A percentile compares a stretch with the other conserved stretches of the same genome.
These are phyloP conservation scores for Criorhina ranunculi DNA, from an alignment of 2,888 invertebrate species.

Conservation along the genomic window DNA sequence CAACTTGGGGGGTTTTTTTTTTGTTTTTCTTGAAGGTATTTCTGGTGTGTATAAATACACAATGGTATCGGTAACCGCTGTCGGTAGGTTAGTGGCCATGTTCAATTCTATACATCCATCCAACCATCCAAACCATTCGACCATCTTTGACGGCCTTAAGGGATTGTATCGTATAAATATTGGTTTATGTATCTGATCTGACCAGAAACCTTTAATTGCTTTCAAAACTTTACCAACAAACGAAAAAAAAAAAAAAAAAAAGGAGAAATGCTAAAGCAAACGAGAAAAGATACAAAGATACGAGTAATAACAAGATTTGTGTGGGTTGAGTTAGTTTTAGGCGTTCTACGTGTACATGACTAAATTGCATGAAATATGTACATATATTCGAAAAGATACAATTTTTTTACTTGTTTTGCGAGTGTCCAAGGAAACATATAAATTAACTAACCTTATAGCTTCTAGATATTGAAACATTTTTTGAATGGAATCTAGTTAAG, in stretches of 20 bases:
- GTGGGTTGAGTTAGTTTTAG: conserved; percentile 67
- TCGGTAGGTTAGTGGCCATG: conserved; percentile 28
- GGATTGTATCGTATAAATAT: conserved; percentile 69
- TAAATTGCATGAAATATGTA: conserved; percentile 61
- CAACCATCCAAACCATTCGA: conserved; percentile 19
- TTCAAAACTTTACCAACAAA: conserved; percentile 51
- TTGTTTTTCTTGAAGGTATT: conserved; percentile 26
- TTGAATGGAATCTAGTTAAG: conserved; percentile 35
- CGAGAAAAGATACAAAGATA: conserved; percentile 17
- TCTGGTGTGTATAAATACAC: conserved; percentile 17
- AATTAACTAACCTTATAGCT: conserved; percentile 45
- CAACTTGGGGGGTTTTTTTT: conserved; percentile 10
- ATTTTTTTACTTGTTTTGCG: background rate
- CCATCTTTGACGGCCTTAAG: conserved; percentile 62
- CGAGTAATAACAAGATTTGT: conserved; percentile 53
- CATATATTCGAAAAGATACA: conserved; percentile 26
- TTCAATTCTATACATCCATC: conserved; percentile 40
- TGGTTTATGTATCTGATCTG: conserved; percentile 72
- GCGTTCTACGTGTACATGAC: conserved; percentile 49
- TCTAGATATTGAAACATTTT: conserved; percentile 21
- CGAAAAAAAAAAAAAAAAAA: conserved; percentile 32
- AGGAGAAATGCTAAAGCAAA: conserved; percentile 29
- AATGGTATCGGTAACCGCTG: conserved; percentile 11
- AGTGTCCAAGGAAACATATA: conserved; percentile 4
- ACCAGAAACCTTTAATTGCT: conserved; percentile 74